A percentile compares a stretch with the other conserved stretches of the same genome.
Evolutionary conservation across 53 echinoderm and acorn worm species (phyloP).

Genomic region (Henricia sp.): DNA sequence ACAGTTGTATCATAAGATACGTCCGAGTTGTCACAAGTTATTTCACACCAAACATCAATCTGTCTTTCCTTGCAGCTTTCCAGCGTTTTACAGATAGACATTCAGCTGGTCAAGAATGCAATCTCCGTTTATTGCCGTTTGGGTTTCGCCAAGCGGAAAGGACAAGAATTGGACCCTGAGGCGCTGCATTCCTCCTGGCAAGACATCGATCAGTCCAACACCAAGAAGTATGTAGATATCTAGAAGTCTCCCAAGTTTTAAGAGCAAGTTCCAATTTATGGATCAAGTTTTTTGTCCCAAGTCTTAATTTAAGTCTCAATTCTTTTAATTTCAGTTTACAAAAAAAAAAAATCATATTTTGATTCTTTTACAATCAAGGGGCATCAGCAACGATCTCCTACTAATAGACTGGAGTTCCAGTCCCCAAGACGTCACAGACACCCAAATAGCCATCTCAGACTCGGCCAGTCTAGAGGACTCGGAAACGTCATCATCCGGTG

Average conservation of each 20-base stretch:
- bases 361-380: too few species aligned
- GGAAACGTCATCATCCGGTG: slow-evolving; percentile 47
- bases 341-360: too few species aligned
- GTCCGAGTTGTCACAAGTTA: too few species aligned
- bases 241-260: too few species aligned
- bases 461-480: slow-evolving; percentile 79
- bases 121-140: slow-evolving; percentile 97
- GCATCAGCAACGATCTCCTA: slow-evolving; percentile 74
- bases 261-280: too few species aligned
- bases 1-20: too few species aligned
- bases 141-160: slow-evolving; percentile 97
- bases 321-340: too few species aligned
- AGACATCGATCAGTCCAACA: slow-evolving; percentile 71
- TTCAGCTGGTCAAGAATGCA: slow-evolving; percentile 95
- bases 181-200: slow-evolving; percentile 92
- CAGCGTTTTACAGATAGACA: slow-evolving; percentile 96
- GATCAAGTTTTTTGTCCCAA: too few species aligned
- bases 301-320: too few species aligned
- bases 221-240: slow-evolving; percentile 82
- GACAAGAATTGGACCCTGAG: slow-evolving; percentile 81
- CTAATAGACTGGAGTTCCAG: slow-evolving; percentile 86
- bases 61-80: slow-evolving; percentile 68
- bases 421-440: slow-evolving; percentile 61
- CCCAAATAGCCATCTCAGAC: slow-evolving; percentile 71
- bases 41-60: neutral